Base-by-base conservation (phyloP, 2,888 invertebrate genomes). In the Globia sparganii region DNA sequence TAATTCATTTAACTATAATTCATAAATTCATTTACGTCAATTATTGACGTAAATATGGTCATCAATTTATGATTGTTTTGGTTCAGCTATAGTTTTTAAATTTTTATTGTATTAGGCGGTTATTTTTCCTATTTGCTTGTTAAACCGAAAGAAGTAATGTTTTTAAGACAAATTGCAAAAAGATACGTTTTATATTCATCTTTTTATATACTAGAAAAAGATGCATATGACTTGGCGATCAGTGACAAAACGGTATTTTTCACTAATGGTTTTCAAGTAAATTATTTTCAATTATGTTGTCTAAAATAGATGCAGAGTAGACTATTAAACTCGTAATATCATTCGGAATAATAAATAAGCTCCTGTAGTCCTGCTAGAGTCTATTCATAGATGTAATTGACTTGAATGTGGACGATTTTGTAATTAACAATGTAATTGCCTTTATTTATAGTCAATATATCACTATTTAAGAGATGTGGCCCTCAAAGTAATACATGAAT, bases 371-470 rank as follows among this genome's bases (percentile, higher is more conserved):
- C 21, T 49, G 49, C 49, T 56, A 40, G 73, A 43, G 53, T 68
- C 34, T 68, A 68, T 59, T 68, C 53, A 49, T 34, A 58, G 64
- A 31, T 56, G 58, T 31, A 62, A 76, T 56, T 40, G 66, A 28
- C 56, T 70, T 56, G 25, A 46, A 40, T 75, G 82, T 82, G n/a
- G 46, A 49, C 68, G 61, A 74, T 77, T 80, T 75, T 62, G 64
- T 75, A 75, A 84, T 85, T 78, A 77, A 71, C 67, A 72, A 72
- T 61, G 15, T 85, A 68, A 78, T 81, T 75, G 70, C 64, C 66
- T 46, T 81, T 75, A 81, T 81, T 84, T 81, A 66, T 73, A 75
- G 67, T 43, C 66, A 61, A 85, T 85, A 85, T 85, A 85, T 85
- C 77, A 81, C 77, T 62, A 59, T 67, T 72, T 64, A 72, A 64